Percentiles rank a stretch among this genome's conserved stretches.
phyloP scores from a whole-genome alignment of 1,140 invertebrate genomes.

The Tetramorium parvispinum region DNA sequence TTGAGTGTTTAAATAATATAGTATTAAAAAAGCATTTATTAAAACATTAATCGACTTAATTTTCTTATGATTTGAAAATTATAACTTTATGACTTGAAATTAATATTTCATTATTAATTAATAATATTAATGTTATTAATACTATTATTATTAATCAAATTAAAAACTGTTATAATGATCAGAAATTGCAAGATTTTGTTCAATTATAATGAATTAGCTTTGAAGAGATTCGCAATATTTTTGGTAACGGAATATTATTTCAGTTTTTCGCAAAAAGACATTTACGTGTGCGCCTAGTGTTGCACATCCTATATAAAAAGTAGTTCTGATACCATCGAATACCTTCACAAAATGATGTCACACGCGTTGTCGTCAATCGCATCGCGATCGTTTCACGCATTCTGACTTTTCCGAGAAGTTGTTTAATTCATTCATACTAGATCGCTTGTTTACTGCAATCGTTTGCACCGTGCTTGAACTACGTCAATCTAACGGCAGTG shows the following conservation, averaged over 20 bases:
- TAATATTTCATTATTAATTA: neutral
- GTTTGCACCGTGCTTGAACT: conserved; percentile 2
- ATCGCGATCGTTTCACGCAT: conserved; percentile 18
- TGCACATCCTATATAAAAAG: neutral
- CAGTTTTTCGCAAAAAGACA: neutral
- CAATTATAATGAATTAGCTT: neutral
- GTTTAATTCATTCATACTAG: conserved; percentile 40
- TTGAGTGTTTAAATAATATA: neutral
- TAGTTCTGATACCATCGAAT: neutral
- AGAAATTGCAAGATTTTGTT: neutral
- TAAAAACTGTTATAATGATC: neutral
- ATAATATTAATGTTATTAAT: too few species aligned
- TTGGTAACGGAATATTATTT: neutral
- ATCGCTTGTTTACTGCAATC: conserved; percentile 29
- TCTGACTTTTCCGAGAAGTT: conserved; percentile 31
- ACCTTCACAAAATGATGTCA: neutral
- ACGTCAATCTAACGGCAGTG: conserved; percentile 27
- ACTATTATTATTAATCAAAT: neutral
- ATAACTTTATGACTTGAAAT: neutral
- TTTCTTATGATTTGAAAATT: neutral
- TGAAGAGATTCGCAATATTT: neutral
- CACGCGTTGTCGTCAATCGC: neutral
- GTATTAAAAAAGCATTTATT: conserved; percentile 1
- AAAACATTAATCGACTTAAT: neutral
- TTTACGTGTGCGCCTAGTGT: neutral